Conservation (phyloP, 2,797 vertebrate genomes). For the Spondyliosoma cantharus region DNA sequence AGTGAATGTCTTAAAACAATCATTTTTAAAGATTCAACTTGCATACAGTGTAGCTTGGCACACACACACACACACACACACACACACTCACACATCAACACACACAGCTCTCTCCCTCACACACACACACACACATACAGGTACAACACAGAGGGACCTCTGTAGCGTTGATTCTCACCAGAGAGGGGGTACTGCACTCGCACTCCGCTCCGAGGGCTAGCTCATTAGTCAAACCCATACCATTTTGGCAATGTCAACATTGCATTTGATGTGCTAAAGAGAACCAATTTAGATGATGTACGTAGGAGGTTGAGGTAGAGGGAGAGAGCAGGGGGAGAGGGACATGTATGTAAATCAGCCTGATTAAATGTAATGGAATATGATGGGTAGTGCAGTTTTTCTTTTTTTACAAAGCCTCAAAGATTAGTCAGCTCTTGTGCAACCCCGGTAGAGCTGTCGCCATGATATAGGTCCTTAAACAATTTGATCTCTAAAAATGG, state of each 20-base stretch:
- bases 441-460: constrained; percentile 75
- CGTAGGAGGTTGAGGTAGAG: constrained; percentile 81
- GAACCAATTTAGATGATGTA: constrained; percentile 76
- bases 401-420: constrained; percentile 56
- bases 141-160: constrained; percentile 71
- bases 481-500: constrained; percentile 62
- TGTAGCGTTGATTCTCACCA: constrained; percentile 66
- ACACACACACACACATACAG: constrained; percentile 64
- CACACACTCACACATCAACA: constrained; percentile 39
- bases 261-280: constrained; percentile 82
- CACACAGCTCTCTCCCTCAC: constrained; percentile 61
- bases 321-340: constrained; percentile 69
- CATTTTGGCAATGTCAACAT: constrained; percentile 80
- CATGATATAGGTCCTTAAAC: constrained; percentile 79
- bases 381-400: constrained; percentile 79
- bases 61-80: constrained; percentile 52
- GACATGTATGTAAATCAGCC: constrained; percentile 69
- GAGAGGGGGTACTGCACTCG: constrained; percentile 76
- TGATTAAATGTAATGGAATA: constrained; percentile 74
- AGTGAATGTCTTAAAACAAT: constrained; percentile 93
- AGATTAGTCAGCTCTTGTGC: constrained; percentile 70
- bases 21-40: constrained; percentile 82
- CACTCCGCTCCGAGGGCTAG: constrained; percentile 58
- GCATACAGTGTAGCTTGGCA: constrained; percentile 83
- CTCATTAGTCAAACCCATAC: constrained; percentile 69